A percentile compares a stretch with the other conserved stretches of the same genome.
phyloP scores from a whole-genome alignment of 2,797 vertebrate species.

The Linurgus olivaceus region DNA sequence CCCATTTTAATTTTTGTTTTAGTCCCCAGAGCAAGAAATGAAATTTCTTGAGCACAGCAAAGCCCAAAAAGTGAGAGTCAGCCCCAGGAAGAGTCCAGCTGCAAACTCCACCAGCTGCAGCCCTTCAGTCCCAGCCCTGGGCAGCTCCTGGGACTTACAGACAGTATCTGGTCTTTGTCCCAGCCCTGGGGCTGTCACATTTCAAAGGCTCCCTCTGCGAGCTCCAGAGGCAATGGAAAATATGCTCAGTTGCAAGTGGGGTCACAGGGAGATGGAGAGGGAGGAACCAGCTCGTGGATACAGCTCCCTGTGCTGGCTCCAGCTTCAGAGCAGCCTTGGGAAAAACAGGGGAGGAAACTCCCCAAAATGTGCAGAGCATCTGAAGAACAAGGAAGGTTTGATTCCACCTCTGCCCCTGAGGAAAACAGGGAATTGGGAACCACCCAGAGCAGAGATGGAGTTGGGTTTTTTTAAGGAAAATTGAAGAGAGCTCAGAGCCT shows the following conservation, averaged over 20 bases:
- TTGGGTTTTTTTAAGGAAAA: background rate
- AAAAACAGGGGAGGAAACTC: fast-evolving
- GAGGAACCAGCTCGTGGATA: background rate
- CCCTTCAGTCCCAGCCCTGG: background rate
- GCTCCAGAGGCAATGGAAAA: conserved; percentile 41
- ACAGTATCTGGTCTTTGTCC: conserved; percentile 45
- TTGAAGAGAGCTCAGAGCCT: background rate
- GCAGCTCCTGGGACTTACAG: background rate
- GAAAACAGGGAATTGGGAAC: background rate
- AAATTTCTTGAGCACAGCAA: background rate
- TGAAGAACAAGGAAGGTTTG: background rate
- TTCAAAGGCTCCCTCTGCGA: conserved; percentile 17
- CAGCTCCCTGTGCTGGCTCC: background rate
- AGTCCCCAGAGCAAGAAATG: background rate
- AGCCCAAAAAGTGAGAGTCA: background rate
- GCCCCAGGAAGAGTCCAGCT: background rate
- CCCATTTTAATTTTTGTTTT: background rate
- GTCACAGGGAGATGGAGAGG: background rate
- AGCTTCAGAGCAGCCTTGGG: background rate
- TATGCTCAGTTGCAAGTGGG: background rate
- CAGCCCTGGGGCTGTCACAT: conserved; percentile 2
- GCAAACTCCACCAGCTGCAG: background rate
- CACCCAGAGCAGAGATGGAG: background rate
- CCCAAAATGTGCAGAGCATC: background rate
- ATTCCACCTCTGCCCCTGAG: background rate